A percentile compares a stretch with the other conserved stretches of the same genome.
These are phyloP conservation scores for Gallinago stenura DNA, from an alignment of 2,797 vertebrate genomes.

Conservation along the genomic window DNA sequence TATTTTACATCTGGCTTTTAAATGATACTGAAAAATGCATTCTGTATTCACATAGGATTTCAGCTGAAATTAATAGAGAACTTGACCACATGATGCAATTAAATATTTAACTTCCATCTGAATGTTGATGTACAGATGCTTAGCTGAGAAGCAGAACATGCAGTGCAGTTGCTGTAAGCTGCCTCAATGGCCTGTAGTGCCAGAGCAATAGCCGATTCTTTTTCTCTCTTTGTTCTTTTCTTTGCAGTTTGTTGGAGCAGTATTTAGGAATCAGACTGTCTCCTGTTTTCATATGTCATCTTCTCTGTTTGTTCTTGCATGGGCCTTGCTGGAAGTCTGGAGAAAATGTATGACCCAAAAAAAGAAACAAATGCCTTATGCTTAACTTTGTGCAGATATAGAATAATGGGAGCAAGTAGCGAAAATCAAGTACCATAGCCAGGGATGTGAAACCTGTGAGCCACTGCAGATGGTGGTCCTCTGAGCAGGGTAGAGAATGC, in stretches of 20 bases:
- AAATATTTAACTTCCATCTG: not conserved
- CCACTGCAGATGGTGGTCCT: not conserved
- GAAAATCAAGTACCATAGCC: not conserved
- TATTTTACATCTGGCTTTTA: not conserved
- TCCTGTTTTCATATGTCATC: not conserved
- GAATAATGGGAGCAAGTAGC: not conserved
- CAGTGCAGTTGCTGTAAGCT: not conserved
- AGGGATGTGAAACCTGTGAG: not conserved
- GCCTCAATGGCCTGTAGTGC: not conserved
- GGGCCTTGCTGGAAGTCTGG: not conserved
- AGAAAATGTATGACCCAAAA: not conserved
- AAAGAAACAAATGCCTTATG: not conserved
- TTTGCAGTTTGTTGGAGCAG: not conserved
- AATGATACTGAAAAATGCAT: not conserved
- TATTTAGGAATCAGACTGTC: not conserved
- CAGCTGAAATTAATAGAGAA: not conserved
- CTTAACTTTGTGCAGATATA: not conserved
- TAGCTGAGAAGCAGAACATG: not conserved
- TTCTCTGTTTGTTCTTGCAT: not conserved
- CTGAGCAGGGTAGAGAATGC: not conserved
- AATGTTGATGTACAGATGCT: fast-evolving
- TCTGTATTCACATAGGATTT: not conserved
- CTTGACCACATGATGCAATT: not conserved
- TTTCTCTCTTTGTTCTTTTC: not conserved
- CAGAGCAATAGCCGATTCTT: not conserved